A percentile compares a stretch with the other conserved stretches of the same genome.
Conservation (phyloP, 2,888 invertebrate genomes). For the Tenthredo amoena region DNA sequence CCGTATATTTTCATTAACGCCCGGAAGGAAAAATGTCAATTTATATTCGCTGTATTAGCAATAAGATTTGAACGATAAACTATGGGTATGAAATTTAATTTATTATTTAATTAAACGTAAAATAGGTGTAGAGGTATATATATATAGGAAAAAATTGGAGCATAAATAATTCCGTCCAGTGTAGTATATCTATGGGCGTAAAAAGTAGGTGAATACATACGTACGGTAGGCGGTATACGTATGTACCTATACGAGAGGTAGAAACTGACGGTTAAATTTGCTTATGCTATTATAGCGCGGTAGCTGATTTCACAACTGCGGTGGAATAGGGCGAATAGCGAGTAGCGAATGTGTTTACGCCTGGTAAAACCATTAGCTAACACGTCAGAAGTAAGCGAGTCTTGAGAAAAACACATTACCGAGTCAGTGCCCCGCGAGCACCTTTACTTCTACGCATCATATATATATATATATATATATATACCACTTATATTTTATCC, state of each 20-base stretch:
- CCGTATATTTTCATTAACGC: too few species aligned
- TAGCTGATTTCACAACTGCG: conserved; percentile 38
- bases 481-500: not conserved
- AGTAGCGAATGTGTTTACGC: conserved; percentile 27
- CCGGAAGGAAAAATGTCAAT: too few species aligned
- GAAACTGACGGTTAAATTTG: not conserved
- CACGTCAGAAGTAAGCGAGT: conserved; percentile 5
- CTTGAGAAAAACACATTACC: conserved; percentile 44
- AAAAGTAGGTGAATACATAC: not conserved
- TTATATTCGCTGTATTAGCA: too few species aligned
- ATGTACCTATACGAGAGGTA: not conserved
- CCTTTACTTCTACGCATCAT: not conserved
- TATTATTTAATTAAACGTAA: too few species aligned
- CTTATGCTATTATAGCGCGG: not conserved
- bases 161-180: not conserved
- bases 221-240: not conserved
- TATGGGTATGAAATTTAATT: too few species aligned
- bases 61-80: too few species aligned
- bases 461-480: not conserved
- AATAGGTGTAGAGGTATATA: too few species aligned
- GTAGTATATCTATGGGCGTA: not conserved
- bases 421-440: conserved; percentile 22
- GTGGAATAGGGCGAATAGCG: not conserved
- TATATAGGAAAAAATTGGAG: not conserved
- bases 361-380: conserved; percentile 41